These are phyloP conservation scores for Brachyrhaphis roseni DNA, from an alignment of 2,797 vertebrate genomes.

Conservation along the genomic window DNA sequence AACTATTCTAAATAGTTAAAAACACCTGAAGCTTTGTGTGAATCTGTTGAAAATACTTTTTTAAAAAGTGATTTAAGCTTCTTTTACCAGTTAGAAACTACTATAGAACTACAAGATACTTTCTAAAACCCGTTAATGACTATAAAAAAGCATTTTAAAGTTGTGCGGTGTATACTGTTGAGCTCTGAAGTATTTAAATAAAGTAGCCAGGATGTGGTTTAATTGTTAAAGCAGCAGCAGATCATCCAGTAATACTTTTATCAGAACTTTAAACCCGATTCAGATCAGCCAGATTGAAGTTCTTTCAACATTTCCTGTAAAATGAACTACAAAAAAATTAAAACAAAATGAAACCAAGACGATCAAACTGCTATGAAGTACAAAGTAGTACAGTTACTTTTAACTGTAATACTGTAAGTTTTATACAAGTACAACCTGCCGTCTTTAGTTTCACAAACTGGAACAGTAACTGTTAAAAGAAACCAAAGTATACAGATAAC, in stretches of 20 bases:
- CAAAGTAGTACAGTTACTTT: not conserved
- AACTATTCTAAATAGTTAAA: not conserved
- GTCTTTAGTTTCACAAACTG: not conserved
- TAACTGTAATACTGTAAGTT: not conserved
- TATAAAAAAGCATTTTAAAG: not conserved
- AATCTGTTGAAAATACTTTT: not conserved
- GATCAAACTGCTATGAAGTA: not conserved
- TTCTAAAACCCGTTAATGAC: not conserved
- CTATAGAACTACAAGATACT: not conserved
- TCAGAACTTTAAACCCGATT: not conserved
- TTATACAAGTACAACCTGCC: not conserved
- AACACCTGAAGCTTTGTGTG: not conserved
- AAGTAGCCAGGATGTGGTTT: not conserved
- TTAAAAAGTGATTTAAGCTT: not conserved
- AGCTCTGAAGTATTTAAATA: not conserved
- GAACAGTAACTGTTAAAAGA: not conserved
- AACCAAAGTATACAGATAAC: not conserved
- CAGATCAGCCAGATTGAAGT: not conserved
- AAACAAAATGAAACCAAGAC: not conserved
- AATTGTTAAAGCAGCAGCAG: not conserved
- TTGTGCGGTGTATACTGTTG: not conserved
- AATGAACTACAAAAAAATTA: not conserved
- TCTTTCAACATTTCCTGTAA: not conserved
- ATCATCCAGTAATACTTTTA: not conserved
- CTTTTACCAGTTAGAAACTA: not conserved